Conservation (phyloP, 2,888 invertebrate species). For the Drosophila colorata region DNA sequence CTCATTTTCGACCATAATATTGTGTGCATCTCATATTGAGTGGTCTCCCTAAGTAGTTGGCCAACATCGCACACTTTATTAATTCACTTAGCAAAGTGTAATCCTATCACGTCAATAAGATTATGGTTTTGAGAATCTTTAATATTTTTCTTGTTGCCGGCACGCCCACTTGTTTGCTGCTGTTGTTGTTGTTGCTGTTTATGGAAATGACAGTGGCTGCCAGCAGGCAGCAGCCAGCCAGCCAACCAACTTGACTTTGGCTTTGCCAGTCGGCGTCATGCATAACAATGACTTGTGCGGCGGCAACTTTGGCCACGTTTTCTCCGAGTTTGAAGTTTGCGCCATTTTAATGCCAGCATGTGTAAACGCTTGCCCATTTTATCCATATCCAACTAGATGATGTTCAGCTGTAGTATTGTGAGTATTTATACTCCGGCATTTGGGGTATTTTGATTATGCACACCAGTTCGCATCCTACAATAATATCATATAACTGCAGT, state of each 20-base stretch:
- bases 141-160: slow-evolving; percentile 68
- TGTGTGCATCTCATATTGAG: slow-evolving; percentile 77
- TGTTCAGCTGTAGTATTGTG: slow-evolving; percentile 30
- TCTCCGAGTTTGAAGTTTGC: slow-evolving; percentile 45
- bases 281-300: slow-evolving; percentile 76
- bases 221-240: slow-evolving; percentile 27
- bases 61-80: slow-evolving; percentile 76
- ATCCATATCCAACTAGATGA: slow-evolving; percentile 54
- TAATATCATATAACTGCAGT: no score
- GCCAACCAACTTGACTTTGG: slow-evolving; percentile 48
- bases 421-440: slow-evolving; percentile 9
- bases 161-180: slow-evolving; percentile 6
- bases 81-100: slow-evolving; percentile 82
- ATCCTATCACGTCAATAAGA: slow-evolving; percentile 82
- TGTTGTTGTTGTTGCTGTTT: slow-evolving; percentile 40
- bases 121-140: slow-evolving; percentile 82
- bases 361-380: slow-evolving; percentile 54
- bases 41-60: slow-evolving; percentile 78
- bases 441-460: no score
- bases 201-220: slow-evolving; percentile 68
- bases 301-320: slow-evolving; percentile 29
- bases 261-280: slow-evolving; percentile 71
- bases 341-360: slow-evolving; percentile 63
- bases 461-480: no score
- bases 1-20: slow-evolving; percentile 68